phyloP scores from a whole-genome alignment of 2,113 vertebrate genomes.

The Salvelinus fontinalis region DNA sequence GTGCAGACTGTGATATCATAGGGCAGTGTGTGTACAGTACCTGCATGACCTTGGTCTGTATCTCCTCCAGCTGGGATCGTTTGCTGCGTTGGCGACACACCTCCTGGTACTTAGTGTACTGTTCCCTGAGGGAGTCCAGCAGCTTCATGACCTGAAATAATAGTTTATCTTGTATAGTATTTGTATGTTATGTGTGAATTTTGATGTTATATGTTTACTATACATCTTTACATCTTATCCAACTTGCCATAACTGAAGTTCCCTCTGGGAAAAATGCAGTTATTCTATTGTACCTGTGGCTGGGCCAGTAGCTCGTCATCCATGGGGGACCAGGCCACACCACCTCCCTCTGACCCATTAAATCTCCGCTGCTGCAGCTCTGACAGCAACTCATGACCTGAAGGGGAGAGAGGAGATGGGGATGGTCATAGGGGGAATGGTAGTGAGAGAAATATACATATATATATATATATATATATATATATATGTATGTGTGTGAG shows the following conservation, averaged over 20 bases:
- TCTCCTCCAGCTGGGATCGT: slow-evolving; percentile 94
- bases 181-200: too few species aligned
- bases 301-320: slow-evolving; percentile 96
- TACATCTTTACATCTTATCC: too few species aligned
- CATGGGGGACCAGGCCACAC: slow-evolving; percentile 94
- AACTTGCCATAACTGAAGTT: too few species aligned
- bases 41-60: slow-evolving; percentile 98
- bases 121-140: slow-evolving; percentile 91
- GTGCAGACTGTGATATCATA: neutral
- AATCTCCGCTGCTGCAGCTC: slow-evolving; percentile 96
- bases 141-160: slow-evolving; percentile 86
- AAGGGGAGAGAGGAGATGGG: neutral
- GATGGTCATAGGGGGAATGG: neutral
- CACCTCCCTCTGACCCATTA: slow-evolving; percentile 89
- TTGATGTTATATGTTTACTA: too few species aligned
- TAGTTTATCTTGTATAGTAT: too few species aligned
- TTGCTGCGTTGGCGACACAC: slow-evolving; percentile 94
- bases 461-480: too few species aligned
- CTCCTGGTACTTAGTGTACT: slow-evolving; percentile 96
- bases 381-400: slow-evolving; percentile 94
- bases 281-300: slow-evolving; percentile 71
- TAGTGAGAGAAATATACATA: neutral
- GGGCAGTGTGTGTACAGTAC: slow-evolving; percentile 58
- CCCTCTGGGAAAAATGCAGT: too few species aligned
- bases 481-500: too few species aligned